Evolutionary conservation across 2,113 vertebrate species (phyloP).

Genomic region (Perognathus longimembris): DNA sequence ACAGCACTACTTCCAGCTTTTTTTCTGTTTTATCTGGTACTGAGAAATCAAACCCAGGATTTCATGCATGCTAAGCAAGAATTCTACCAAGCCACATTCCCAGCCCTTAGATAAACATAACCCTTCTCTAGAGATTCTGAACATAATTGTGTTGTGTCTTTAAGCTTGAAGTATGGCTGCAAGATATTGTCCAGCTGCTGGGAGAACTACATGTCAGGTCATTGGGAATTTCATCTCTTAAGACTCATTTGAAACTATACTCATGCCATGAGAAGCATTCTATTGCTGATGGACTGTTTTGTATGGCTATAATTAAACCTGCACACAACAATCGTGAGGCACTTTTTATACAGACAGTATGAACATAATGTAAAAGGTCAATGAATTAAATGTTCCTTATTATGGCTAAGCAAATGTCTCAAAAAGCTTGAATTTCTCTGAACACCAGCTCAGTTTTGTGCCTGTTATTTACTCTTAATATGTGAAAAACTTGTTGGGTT

Average conservation of each 20-base stretch:
- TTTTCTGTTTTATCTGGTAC: too few relatives aligned
- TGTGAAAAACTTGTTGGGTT: neutral
- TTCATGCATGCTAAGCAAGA: too few relatives aligned
- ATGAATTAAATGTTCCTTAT: neutral
- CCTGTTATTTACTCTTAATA: neutral
- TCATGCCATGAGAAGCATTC: neutral
- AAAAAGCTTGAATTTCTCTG: neutral
- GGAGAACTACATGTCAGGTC: neutral
- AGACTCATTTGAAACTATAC: neutral
- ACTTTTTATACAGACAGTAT: constrained; percentile 24
- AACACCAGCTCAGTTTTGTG: neutral
- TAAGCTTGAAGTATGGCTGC: neutral
- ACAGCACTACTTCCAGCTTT: too few relatives aligned
- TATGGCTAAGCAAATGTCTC: neutral
- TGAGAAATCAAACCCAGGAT: too few relatives aligned
- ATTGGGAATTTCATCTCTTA: neutral
- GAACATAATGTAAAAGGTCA: neutral
- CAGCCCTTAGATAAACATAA: too few relatives aligned
- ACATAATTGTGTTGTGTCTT: constrained; percentile 18
- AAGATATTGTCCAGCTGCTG: neutral
- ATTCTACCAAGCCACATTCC: too few relatives aligned
- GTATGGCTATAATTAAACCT: neutral
- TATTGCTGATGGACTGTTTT: constrained; percentile 15
- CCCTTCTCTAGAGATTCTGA: neutral
- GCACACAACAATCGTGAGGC: neutral